These are phyloP conservation scores for Sclerurus mexicanus DNA, from an alignment of 2,113 vertebrate genomes.

Conservation along the genomic window DNA sequence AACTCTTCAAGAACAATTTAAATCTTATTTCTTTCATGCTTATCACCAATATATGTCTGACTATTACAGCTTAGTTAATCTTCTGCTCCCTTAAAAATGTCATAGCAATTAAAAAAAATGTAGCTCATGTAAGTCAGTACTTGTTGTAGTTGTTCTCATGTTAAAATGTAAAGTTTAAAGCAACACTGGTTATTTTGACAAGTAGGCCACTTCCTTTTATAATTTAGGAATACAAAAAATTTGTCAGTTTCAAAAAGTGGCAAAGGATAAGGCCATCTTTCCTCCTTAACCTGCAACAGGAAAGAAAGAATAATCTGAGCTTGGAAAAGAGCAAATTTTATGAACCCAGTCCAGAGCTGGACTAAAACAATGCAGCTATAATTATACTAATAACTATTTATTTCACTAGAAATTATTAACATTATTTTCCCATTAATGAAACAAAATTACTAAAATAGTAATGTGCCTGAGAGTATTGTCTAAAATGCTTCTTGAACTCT, in stretches of 20 bases:
- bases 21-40: neutral
- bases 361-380: neutral
- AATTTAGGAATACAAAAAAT: neutral
- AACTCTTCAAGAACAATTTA: neutral
- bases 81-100: neutral
- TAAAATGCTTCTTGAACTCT: neutral
- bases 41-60: neutral
- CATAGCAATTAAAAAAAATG: neutral
- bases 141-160: neutral
- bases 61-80: neutral
- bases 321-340: neutral
- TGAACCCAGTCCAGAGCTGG: accelerated
- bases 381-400: neutral
- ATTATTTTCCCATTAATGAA: neutral
- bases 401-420: neutral
- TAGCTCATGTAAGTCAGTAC: neutral
- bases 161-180: neutral
- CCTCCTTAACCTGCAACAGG: neutral
- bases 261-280: neutral
- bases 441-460: neutral
- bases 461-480: neutral
- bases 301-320: neutral
- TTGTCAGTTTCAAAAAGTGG: neutral
- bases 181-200: neutral
- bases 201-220: neutral